Base-by-base conservation (phyloP, 2,113 vertebrate genomes). In the Paramormyrops kingsleyae region DNA sequence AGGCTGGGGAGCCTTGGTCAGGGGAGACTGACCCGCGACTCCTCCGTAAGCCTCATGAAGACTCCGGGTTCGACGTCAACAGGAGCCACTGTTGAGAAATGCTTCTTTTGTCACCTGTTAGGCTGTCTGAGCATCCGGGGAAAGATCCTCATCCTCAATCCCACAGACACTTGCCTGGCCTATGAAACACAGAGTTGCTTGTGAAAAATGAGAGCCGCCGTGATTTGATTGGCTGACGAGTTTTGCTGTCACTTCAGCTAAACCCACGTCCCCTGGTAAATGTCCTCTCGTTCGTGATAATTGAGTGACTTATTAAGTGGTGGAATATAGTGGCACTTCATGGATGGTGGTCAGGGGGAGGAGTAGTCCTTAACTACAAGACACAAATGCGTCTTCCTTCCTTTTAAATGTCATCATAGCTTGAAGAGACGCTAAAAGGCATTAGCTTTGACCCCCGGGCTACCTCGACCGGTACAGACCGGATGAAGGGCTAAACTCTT, bases 271-370 rank as follows among this genome's bases (percentile, higher is more conserved):
- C 66, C 31, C 56, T 21, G 13, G 49, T n/a, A 84, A 89, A 89
- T 21, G 39, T 31, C 53, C 50, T 47, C 77, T 83, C 77, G 39
- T 83, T 83, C 53, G 7, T 56, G 77, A 80, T 83, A 80, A 39
- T 39, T 56, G 49, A 83, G 47, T 42, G 88, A 83, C 88, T 83
- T 83, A 89, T 89, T 56, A 89, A 83, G 50, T 83, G 47, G 47
- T 19, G 31, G 88, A 89, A 50, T 27, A 47, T 47, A 59, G 49
- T 15, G 50, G 21, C 13, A 35, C 44, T 46, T 59, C 24, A 39
- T 53, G 47, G 88, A 83, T 9, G 19, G 50, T 17, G 47, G 77
- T 53, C 27, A n/a, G 50, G 50, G 27, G 31, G 74, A 35, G 47
- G 50, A 39, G 35, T 10, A n/a, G 21, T 44, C 39, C 1, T 27